A percentile compares a stretch with the other conserved stretches of the same genome.
phyloP scores from a whole-genome alignment of 2,888 invertebrate species.

The Cantharis rufa region DNA sequence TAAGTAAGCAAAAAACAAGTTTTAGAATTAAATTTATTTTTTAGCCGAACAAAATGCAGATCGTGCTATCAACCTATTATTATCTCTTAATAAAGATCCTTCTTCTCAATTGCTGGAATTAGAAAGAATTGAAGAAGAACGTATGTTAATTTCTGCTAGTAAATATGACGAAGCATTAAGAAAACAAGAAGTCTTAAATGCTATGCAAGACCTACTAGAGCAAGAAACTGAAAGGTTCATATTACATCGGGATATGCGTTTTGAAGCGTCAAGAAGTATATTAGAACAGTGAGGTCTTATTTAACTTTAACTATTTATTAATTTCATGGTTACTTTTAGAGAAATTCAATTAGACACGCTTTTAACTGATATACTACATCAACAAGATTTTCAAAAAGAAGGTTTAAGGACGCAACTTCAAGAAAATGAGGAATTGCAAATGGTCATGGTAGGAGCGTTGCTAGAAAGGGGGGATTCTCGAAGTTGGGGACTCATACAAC shows the following conservation, averaged over 20 bases:
- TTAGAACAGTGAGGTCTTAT: constrained; percentile 60
- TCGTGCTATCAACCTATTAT: constrained; percentile 67
- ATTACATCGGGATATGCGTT: constrained; percentile 64
- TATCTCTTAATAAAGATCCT: constrained; percentile 66
- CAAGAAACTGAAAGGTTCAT: constrained; percentile 69
- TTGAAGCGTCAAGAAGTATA: constrained; percentile 63
- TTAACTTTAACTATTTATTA: not conserved
- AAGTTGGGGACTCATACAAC: constrained; percentile 76
- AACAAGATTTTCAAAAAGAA: constrained; percentile 66
- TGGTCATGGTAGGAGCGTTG: constrained; percentile 71
- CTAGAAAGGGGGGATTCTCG: constrained; percentile 75
- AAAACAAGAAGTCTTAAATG: constrained; percentile 70
- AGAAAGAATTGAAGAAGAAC: constrained; percentile 70
- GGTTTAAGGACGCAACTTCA: constrained; percentile 65
- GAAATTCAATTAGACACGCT: constrained; percentile 67
- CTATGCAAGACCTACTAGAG: constrained; percentile 71
- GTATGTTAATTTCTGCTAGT: constrained; percentile 63
- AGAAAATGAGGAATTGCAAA: constrained; percentile 73
- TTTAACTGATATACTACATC: constrained; percentile 63
- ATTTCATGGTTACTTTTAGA: constrained; percentile 43
- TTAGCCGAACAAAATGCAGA: constrained; percentile 69
- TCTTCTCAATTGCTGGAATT: constrained; percentile 67
- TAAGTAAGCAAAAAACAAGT: not conserved
- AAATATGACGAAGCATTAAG: constrained; percentile 64
- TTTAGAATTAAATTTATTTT: constrained; percentile 16